Evolutionary conservation across 2,113 vertebrate species (phyloP).

Genomic region (Butorides virescens): DNA sequence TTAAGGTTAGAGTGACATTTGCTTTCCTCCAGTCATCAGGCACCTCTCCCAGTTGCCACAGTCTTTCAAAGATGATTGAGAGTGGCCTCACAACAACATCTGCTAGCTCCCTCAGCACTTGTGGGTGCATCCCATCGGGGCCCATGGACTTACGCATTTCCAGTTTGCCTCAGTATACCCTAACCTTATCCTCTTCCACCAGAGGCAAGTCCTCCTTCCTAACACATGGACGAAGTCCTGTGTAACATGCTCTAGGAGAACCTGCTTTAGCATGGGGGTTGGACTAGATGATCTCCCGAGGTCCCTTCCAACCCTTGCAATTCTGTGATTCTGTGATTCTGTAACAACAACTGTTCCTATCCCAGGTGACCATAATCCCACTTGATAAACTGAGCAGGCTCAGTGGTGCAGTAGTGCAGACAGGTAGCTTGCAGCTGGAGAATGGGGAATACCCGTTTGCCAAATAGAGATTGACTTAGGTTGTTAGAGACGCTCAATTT

Average conservation of each 20-base stretch:
- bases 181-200: not conserved
- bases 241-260: no score
- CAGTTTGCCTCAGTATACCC: not conserved
- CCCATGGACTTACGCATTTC: rapidly evolving
- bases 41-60: not conserved
- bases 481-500: not conserved
- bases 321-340: no score
- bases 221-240: no score
- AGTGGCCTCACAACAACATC: not conserved
- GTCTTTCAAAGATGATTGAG: not conserved
- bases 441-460: not conserved
- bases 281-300: no score
- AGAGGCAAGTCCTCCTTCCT: not conserved
- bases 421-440: not conserved
- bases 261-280: no score
- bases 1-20: not conserved
- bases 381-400: not conserved
- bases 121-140: not conserved
- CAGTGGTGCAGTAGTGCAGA: not conserved
- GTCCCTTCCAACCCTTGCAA: no score
- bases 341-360: no score
- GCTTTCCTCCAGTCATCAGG: not conserved
- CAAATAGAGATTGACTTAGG: not conserved
- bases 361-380: not conserved
- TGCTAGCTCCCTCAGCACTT: not conserved